phyloP scores from a whole-genome alignment of 2,888 invertebrate genomes.

The Monoplex corrugatus region DNA sequence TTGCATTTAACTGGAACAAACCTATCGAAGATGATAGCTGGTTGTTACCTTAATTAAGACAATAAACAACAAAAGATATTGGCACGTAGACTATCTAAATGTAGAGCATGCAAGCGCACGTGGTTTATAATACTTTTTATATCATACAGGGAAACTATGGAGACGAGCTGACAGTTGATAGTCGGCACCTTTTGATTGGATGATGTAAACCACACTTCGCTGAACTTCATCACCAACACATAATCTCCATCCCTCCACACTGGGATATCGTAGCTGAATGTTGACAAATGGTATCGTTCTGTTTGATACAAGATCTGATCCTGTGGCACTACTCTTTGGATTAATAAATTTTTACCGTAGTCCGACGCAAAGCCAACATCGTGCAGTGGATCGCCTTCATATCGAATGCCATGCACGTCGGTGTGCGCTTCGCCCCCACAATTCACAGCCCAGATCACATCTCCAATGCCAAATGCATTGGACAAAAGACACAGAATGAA shows the following conservation, averaged over 20 bases:
- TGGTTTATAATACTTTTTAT: too few relatives aligned
- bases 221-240: slow-evolving; percentile 96
- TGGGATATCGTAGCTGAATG: slow-evolving; percentile 95
- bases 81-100: too few relatives aligned
- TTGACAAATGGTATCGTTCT: slow-evolving; percentile 95
- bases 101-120: too few relatives aligned
- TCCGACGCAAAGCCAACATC: slow-evolving; percentile 86
- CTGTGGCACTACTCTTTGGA: slow-evolving; percentile 89
- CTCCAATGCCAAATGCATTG: slow-evolving; percentile 72
- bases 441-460: slow-evolving; percentile 83
- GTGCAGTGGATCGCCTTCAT: slow-evolving; percentile 87
- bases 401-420: slow-evolving; percentile 93
- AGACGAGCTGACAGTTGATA: too few relatives aligned
- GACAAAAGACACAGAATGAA: slow-evolving; percentile 60
- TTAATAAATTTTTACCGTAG: slow-evolving; percentile 94
- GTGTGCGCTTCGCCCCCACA: slow-evolving; percentile 93
- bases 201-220: slow-evolving; percentile 97
- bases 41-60: too few relatives aligned
- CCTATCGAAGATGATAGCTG: too few relatives aligned
- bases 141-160: too few relatives aligned
- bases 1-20: too few relatives aligned
- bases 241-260: slow-evolving; percentile 93
- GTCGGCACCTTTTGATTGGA: slow-evolving; percentile 83
- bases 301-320: slow-evolving; percentile 91
- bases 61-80: too few relatives aligned